Percentiles rank a stretch among this genome's conserved stretches.
Evolutionary conservation across 2,113 vertebrate genomes (phyloP).

Genomic region (Xiphorhynchus elegans): DNA sequence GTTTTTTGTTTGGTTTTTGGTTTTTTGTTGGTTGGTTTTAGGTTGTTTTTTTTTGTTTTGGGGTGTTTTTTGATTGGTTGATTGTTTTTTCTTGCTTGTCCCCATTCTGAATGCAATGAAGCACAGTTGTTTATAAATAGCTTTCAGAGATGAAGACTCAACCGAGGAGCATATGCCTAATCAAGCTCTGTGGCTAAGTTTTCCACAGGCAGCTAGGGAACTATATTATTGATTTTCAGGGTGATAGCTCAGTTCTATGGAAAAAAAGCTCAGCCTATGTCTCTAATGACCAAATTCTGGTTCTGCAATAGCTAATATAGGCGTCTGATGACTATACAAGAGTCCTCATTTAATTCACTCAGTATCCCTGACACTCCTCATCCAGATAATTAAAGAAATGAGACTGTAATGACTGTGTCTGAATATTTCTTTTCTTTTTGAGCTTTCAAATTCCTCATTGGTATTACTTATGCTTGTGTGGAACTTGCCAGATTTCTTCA

Average conservation of each 20-base stretch:
- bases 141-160: background rate
- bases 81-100: background rate
- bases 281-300: background rate
- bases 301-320: background rate
- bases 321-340: background rate
- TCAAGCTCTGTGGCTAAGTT: background rate
- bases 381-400: conserved; percentile 1
- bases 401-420: background rate
- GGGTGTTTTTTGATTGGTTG: background rate
- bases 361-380: background rate
- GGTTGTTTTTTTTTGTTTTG: background rate
- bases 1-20: background rate
- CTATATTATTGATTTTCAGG: background rate
- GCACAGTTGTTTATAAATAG: background rate
- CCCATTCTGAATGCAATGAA: background rate
- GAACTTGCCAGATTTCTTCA: conserved; percentile 20
- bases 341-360: background rate
- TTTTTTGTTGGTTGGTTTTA: background rate
- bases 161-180: background rate
- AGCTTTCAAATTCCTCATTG: conserved; percentile 16
- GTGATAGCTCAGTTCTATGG: background rate
- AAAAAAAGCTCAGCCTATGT: background rate
- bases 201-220: background rate
- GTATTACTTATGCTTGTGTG: conserved; percentile 5
- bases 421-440: conserved; percentile 25